Conservation (phyloP, 2,888 invertebrate species). For the Theodoxus fluviatilis region DNA sequence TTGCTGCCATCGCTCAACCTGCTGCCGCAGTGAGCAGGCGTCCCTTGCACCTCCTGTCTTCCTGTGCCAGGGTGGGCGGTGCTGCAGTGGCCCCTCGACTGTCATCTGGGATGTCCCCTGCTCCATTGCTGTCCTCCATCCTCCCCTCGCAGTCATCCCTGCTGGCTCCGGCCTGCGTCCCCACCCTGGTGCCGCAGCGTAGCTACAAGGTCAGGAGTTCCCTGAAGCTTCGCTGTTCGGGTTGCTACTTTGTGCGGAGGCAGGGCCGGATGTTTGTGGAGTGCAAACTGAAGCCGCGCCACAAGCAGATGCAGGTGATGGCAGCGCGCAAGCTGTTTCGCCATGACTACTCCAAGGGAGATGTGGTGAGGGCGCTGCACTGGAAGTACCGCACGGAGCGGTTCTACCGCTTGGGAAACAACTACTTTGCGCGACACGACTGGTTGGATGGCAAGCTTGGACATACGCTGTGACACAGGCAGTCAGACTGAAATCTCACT, state of each 20-base stretch:
- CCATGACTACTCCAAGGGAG: conserved; percentile 50
- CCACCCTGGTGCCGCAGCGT: too few species aligned
- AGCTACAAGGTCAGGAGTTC: conserved; percentile 50
- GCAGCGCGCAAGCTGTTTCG: conserved; percentile 37
- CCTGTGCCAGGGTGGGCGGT: too few species aligned
- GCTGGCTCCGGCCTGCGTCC: too few species aligned
- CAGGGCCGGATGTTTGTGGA: conserved; percentile 57
- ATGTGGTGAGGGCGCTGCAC: conserved; percentile 34
- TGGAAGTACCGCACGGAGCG: conserved; percentile 37
- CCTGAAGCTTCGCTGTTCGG: conserved; percentile 50
- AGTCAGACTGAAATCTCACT: too few species aligned
- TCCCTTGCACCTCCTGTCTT: too few species aligned
- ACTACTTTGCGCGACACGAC: conserved; percentile 37
- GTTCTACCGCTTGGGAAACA: conserved; percentile 39
- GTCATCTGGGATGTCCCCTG: too few species aligned
- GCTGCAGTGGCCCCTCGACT: too few species aligned
- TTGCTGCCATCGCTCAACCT: too few species aligned
- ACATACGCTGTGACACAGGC: conserved; percentile 33
- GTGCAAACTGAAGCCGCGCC: conserved; percentile 57
- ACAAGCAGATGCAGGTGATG: conserved; percentile 60
- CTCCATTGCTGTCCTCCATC: too few species aligned
- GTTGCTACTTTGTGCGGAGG: conserved; percentile 59
- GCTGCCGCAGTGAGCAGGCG: too few species aligned
- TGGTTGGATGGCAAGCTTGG: conserved; percentile 50
- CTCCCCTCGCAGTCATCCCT: too few species aligned